Evolutionary conservation across 2,797 vertebrate species (phyloP), one percentile per base, ranked within the genome.

Genomic region (Champsocephalus esox): DNA sequence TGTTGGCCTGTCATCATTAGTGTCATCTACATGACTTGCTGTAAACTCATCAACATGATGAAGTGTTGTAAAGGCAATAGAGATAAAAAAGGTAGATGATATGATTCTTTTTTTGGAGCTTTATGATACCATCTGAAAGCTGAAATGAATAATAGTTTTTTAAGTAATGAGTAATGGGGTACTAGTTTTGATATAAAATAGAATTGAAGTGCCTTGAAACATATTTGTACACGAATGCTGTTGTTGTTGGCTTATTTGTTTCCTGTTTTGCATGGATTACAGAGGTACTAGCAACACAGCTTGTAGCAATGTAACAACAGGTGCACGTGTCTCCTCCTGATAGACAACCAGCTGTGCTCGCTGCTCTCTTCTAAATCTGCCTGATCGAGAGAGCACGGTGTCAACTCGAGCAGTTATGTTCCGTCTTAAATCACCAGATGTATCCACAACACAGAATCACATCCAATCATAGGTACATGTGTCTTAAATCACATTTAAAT

Each of bases 31-130:
- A 24, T 44, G 69, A 54, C 85, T 69, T 78, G 73, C 49, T 48
- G 48, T 69, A 32, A 62, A 28, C 61, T 64, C 77, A 38, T 82
- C 38, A 84, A 75, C 67, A 67, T 79, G 66, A 86, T 69, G 44
- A 61, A 83, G 66, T 54, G 73, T 66, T 59, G 56, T 34, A 72
- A 69, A 70, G 56, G 62, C 76, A 75, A 71, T 84, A 65, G 75
- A 60, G 19, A 82, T 76, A 72, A 38, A 34, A 84, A 85, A 79
- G 57, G 44, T 45, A 50, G 34, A 75, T 21, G 2, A 59, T 60
- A 65, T 66, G 44, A 64, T 72, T 41, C 12, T 69, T 69, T 63
- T 71, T 52, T 66, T 71, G 58, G 28, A 52, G 61, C 66, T 67
- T 56, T 34, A 57, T n/a, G 50, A 41, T 44, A 41, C 11, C 16